Conservation (phyloP, 2,888 invertebrate species). For the Pseudococcus jackbeardsleyi region DNA sequence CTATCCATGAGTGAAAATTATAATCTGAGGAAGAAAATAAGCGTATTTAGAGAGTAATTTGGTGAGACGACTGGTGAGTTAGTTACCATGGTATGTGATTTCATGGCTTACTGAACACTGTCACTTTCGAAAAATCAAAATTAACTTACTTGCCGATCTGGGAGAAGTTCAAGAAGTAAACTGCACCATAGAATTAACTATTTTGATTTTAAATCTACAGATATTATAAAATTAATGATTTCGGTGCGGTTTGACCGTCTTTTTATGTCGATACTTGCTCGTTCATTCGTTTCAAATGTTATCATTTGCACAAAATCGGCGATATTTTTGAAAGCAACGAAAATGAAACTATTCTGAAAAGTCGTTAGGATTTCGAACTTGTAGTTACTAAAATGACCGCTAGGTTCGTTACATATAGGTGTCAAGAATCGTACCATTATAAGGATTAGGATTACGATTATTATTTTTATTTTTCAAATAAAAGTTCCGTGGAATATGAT, state of each 20-base stretch:
- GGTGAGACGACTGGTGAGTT: neutral
- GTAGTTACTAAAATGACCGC: neutral
- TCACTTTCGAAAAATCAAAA: conserved; percentile 1
- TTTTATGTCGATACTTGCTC: conserved; percentile 38
- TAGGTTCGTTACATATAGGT: neutral
- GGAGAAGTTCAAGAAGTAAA: neutral
- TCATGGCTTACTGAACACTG: conserved; percentile 16
- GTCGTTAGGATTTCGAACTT: neutral
- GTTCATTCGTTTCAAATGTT: conserved; percentile 40
- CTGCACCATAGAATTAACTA: neutral
- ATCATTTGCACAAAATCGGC: conserved; percentile 10
- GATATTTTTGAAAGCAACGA: conserved; percentile 6
- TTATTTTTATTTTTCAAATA: too few species aligned
- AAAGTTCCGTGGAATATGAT: too few species aligned
- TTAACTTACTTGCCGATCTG: neutral
- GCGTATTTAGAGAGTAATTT: neutral
- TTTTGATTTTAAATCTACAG: neutral
- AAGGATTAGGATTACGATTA: too few species aligned
- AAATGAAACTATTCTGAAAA: neutral
- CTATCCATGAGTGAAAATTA: conserved; percentile 1
- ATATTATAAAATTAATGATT: neutral
- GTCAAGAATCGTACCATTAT: neutral
- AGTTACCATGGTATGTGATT: conserved; percentile 54
- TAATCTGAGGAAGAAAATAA: neutral
- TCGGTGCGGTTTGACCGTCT: neutral